Evolutionary conservation across 2,888 invertebrate genomes (phyloP).

Genomic region (Drymonia ruficornis): DNA sequence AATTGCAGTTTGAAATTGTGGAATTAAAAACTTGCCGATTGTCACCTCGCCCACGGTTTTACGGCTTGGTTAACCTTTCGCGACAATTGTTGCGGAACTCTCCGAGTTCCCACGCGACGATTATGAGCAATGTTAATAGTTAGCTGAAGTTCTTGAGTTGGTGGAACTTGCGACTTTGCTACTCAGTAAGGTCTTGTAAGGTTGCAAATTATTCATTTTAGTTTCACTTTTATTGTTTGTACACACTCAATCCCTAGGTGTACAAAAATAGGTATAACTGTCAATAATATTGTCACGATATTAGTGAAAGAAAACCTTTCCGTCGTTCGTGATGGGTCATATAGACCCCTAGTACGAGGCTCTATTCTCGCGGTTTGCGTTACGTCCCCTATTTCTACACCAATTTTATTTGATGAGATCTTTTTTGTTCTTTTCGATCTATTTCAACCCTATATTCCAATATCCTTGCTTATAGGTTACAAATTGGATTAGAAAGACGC

Average conservation of each 20-base stretch:
- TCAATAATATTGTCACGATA: constrained; percentile 12
- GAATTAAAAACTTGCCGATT: constrained; percentile 51
- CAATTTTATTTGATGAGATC: constrained; percentile 55
- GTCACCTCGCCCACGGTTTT: constrained; percentile 41
- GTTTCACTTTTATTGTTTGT: too few relatives aligned
- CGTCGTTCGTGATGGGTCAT: constrained; percentile 14
- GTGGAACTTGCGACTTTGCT: constrained; percentile 36
- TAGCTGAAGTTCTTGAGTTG: constrained; percentile 39
- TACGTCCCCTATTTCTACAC: constrained; percentile 44
- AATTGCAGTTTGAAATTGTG: constrained; percentile 36
- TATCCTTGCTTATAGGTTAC: constrained; percentile 59
- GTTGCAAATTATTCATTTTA: constrained; percentile 28
- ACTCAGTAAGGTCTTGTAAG: constrained; percentile 34
- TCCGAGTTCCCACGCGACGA: constrained; percentile 39
- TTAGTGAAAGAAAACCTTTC: constrained; percentile 25
- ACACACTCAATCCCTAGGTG: neutral
- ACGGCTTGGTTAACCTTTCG: constrained; percentile 48
- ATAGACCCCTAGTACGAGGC: constrained; percentile 10
- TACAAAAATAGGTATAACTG: too few relatives aligned
- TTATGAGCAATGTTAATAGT: constrained; percentile 54
- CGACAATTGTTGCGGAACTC: constrained; percentile 44
- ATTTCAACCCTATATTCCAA: constrained; percentile 54
- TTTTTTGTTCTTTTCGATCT: constrained; percentile 56
- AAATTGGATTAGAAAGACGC: constrained; percentile 64
- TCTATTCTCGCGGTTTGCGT: constrained; percentile 36